A percentile compares a stretch with the other conserved stretches of the same genome.
Evolutionary conservation across 2,888 invertebrate genomes (phyloP).

Genomic region (Lycia hirtaria): DNA sequence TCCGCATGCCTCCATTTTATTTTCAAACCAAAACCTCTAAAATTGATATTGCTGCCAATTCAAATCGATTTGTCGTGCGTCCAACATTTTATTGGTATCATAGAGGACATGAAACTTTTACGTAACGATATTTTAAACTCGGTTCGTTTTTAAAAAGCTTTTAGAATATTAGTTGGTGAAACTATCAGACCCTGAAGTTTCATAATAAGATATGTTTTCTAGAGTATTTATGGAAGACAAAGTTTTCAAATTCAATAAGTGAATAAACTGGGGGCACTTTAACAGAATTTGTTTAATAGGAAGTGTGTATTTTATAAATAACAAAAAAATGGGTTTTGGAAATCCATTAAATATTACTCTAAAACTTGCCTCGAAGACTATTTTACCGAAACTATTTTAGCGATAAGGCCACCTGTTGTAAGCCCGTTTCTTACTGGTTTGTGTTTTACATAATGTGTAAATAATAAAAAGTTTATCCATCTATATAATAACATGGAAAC

Average conservation of each 20-base stretch:
- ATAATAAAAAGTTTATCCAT: no score
- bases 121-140: background rate
- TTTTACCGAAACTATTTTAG: no score
- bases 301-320: no score
- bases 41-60: background rate
- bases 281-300: no score
- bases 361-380: no score
- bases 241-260: constrained; percentile 28
- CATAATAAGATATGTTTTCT: background rate
- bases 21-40: background rate
- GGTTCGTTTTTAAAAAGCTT: background rate
- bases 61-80: background rate
- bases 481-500: no score
- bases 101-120: background rate
- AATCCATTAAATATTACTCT: no score
- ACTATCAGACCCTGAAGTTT: constrained; percentile 4
- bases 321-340: background rate
- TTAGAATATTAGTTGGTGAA: constrained; percentile 17
- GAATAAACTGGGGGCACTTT: no score
- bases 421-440: no score
- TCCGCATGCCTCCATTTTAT: background rate
- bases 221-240: constrained; percentile 1
- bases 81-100: background rate
- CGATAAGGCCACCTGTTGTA: no score
- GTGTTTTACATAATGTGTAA: no score